Evolutionary conservation across 2,113 vertebrate species (phyloP), one percentile per base, ranked within the genome.

Genomic region (Prionailurus bengalensis): DNA sequence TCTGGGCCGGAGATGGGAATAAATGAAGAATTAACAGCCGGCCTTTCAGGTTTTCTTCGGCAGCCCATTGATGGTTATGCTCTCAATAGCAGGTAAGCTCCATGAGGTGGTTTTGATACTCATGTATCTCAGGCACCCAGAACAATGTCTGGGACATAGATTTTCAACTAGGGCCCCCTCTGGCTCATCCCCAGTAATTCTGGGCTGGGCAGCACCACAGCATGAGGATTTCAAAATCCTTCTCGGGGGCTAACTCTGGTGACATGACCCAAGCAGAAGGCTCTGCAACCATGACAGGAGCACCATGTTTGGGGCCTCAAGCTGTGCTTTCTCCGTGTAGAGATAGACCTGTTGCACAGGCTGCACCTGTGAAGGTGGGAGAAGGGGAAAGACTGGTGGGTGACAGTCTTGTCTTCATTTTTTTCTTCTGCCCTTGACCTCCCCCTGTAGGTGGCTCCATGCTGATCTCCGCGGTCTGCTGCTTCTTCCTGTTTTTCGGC

Each of bases 401-500:
- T 23, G 63, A 16, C 51, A n/a, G 36, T 51, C 91, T 16, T 53
- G 82, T n/a, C 51, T 36, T 36, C 16, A 23, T 42, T 73, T 21
- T 0, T 14, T 53, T 51, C 76, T 71, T 53, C 7, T 95, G 71
- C 51, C 16, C 51, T 66, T 79, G 80, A 33, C 88, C 14, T 97
- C 94, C 73, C 2, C 85, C 78, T 0, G 0, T 76, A 99, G 99
- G 99, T 2, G 99, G 99, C 42, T 99, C 99, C 0, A 99, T 99
- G 99, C 97, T 99, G 93, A 99, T 98, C 33, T 99, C 99, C 0
- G 99, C 99, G 0, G 99, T 99, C 96, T 99, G 99, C 97, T 99
- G 99, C 85, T 99, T 99, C 98, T 99, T 99, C 97, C 99, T 99
- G 93, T 99, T 99, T 91, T 99, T 99, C 0, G 99, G 99, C 96